Evolutionary conservation across 2,113 vertebrate genomes (phyloP).

Genomic region (cattle (Bos taurus)): ARS-UCD2.0 NC_037346.1:10823501-10824000

Average conservation of each 20-base stretch:
- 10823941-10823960: not conserved
- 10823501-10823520: not conserved
- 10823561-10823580: not conserved
- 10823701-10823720: not conserved
- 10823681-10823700: too few relatives aligned
- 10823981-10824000: not conserved
- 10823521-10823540: not conserved
- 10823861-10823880: not conserved
- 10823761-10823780: not conserved
- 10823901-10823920: not conserved
- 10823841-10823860: not conserved
- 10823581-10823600: not conserved
- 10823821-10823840: not conserved
- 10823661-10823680: not conserved
- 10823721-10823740: not conserved
- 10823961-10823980: not conserved
- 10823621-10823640: not conserved
- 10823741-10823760: not conserved
- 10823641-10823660: not conserved
- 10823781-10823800: not conserved
- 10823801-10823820: not conserved
- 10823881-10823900: not conserved
- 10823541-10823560: not conserved
- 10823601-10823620: not conserved
- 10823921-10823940: not conserved